phyloP scores from a whole-genome alignment of 2,888 invertebrate species.

The Spicauda simplicius region DNA sequence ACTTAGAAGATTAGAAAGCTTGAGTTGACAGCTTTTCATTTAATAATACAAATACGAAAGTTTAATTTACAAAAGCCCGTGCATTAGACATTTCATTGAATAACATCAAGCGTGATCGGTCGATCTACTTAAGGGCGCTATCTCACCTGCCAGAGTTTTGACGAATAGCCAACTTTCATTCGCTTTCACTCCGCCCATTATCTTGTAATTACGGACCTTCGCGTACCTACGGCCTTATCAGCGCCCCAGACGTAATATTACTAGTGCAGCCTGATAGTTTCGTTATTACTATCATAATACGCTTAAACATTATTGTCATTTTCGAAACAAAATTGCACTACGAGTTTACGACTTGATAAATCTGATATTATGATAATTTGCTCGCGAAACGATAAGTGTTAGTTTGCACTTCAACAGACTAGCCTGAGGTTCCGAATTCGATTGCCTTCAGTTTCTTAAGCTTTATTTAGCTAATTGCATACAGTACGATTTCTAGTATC shows the following conservation, averaged over 20 bases:
- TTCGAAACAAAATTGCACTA: neutral
- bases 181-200: conserved; percentile 30
- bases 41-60: conserved; percentile 29
- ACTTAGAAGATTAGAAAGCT: conserved; percentile 14
- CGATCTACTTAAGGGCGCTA: conserved; percentile 34
- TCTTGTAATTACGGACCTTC: conserved; percentile 24
- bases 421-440: too few relatives aligned
- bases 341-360: neutral
- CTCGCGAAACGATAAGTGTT: too few relatives aligned
- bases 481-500: neutral
- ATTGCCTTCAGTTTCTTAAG: neutral
- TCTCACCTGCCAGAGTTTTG: conserved; percentile 34
- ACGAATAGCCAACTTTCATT: conserved; percentile 33
- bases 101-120: conserved; percentile 28
- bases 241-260: conserved; percentile 1
- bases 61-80: conserved; percentile 22
- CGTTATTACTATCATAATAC: neutral
- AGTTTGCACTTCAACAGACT: too few relatives aligned
- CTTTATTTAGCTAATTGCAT: neutral
- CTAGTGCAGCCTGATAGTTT: neutral
- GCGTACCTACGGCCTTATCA: conserved; percentile 16
- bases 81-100: conserved; percentile 24
- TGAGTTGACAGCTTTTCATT: conserved; percentile 9
- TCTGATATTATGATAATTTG: neutral
- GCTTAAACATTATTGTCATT: neutral